These are phyloP conservation scores for Notarius lentiginosus DNA, from an alignment of 2,113 vertebrate species.

Conservation along the genomic window DNA sequence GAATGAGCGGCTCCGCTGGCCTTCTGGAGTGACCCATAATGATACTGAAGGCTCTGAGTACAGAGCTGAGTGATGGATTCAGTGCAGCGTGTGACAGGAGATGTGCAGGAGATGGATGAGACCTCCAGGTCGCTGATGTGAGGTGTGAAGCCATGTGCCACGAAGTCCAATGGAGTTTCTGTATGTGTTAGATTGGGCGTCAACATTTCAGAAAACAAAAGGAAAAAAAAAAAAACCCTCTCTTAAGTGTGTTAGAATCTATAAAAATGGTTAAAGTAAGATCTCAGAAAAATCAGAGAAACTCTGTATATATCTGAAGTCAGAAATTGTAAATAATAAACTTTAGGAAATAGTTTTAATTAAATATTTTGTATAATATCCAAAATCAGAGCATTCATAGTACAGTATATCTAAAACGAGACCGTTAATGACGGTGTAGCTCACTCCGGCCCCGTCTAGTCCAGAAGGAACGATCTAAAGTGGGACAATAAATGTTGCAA, in stretches of 20 bases:
- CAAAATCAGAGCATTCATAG: background rate
- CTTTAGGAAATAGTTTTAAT: too few species aligned
- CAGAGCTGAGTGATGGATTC: conserved; percentile 4
- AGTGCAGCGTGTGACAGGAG: background rate
- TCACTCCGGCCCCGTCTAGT: too few species aligned
- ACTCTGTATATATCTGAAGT: background rate
- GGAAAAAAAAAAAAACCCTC: too few species aligned
- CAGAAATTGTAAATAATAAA: background rate
- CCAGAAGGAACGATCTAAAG: too few species aligned
- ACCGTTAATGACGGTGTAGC: too few species aligned
- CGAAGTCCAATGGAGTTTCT: background rate
- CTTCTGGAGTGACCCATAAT: conserved; percentile 60
- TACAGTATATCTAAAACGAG: too few species aligned
- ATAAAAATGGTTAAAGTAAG: too few species aligned
- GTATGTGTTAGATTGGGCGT: background rate
- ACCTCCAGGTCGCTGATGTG: background rate
- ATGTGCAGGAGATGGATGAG: background rate
- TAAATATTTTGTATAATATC: too few species aligned
- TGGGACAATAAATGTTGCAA: too few species aligned
- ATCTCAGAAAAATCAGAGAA: background rate
- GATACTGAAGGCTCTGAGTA: conserved; percentile 44
- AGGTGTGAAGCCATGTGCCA: background rate
- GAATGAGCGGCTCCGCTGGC: conserved; percentile 56
- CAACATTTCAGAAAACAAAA: background rate
- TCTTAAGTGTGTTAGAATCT: too few species aligned